These are phyloP conservation scores for Drosophila helvetica DNA, from an alignment of 2,888 invertebrate genomes.

Conservation along the genomic window DNA sequence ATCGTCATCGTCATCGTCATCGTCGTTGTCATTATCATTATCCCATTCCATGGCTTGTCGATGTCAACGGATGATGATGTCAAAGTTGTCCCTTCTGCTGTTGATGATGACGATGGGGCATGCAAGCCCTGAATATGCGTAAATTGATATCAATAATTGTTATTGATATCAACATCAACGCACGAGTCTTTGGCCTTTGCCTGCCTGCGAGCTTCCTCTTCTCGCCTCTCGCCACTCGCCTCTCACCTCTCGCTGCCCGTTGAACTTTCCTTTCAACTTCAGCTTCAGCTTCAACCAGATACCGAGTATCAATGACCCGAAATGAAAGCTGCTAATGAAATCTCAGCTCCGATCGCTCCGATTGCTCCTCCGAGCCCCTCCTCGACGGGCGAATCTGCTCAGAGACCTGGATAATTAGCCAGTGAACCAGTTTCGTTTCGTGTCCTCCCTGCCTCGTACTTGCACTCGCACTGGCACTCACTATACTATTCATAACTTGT, in stretches of 20 bases:
- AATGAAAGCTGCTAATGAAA: slow-evolving; percentile 50
- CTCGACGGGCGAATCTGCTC: slow-evolving; percentile 2
- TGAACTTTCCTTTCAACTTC: slow-evolving; percentile 19
- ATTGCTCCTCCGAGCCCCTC: no score
- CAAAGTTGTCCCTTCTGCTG: not conserved
- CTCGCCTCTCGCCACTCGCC: not conserved
- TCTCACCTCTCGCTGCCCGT: not conserved
- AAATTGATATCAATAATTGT: slow-evolving; percentile 70
- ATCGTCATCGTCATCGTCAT: slow-evolving; percentile 11
- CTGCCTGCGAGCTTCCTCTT: no score
- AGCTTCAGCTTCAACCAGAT: slow-evolving; percentile 13
- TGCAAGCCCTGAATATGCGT: slow-evolving; percentile 33
- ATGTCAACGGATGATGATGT: not conserved
- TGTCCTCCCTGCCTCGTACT: not conserved
- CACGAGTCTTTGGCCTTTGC: slow-evolving; percentile 59
- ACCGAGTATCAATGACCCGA: slow-evolving; percentile 51
- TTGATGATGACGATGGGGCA: slow-evolving; percentile 16
- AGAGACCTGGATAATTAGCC: slow-evolving; percentile 2
- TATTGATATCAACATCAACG: slow-evolving; percentile 67
- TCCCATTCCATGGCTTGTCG: slow-evolving; percentile 22
- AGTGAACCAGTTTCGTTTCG: slow-evolving; percentile 26
- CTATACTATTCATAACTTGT: slow-evolving; percentile 3
- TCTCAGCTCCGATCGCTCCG: slow-evolving; percentile 36
- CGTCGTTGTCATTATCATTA: slow-evolving; percentile 13
- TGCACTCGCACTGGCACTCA: not conserved